Percentiles rank a stretch among this genome's conserved stretches.
Conservation (phyloP, 2,113 vertebrate species). For the Xenopus laevis region DNA sequence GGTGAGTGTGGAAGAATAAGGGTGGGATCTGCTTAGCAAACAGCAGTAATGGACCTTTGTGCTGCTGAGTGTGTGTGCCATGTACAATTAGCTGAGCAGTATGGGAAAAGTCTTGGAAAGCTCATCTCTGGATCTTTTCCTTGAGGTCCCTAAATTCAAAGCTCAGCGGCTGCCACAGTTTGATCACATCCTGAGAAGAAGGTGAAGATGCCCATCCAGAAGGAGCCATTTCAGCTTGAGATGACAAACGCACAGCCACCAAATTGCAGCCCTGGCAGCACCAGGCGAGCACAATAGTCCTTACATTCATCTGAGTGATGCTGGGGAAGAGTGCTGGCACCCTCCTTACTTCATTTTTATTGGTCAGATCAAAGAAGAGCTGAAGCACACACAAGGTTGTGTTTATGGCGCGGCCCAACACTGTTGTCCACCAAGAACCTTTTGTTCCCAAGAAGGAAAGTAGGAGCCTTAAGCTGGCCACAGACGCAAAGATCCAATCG, state of each 20-base stretch:
- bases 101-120: background rate
- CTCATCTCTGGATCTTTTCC: no score
- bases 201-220: conserved; percentile 72
- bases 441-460: conserved; percentile 84
- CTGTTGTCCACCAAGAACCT: conserved; percentile 76
- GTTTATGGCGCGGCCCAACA: conserved; percentile 88
- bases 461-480: conserved; percentile 50
- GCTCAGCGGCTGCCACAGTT: conserved; percentile 82
- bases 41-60: no score
- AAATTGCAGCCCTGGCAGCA: conserved; percentile 76
- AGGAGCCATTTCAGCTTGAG: conserved; percentile 79
- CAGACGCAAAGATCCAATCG: no score
- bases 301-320: background rate
- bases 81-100: background rate
- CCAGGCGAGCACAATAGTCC: conserved; percentile 65
- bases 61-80: no score
- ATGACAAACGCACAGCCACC: conserved; percentile 74
- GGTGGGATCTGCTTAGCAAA: no score
- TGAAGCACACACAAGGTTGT: conserved; percentile 70
- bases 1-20: conserved; percentile 60
- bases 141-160: conserved; percentile 86
- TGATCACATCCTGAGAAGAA: conserved; percentile 80
- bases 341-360: background rate
- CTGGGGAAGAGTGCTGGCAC: background rate
- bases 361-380: conserved; percentile 77